Evolutionary conservation across 2,113 vertebrate genomes (phyloP).

Genomic region (Chascanopsetta lugubris): DNA sequence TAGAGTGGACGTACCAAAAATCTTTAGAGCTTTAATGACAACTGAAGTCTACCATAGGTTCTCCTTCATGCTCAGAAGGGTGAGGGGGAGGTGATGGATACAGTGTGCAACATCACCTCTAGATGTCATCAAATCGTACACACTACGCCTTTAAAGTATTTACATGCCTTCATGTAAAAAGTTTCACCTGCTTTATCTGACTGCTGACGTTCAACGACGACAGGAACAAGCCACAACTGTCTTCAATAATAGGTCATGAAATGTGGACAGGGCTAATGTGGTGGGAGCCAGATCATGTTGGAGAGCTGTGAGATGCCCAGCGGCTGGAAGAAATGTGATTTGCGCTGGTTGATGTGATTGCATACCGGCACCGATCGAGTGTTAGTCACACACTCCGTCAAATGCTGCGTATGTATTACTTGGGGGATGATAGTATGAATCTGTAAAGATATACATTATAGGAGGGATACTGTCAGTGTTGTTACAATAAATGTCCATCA

Average conservation of each 20-base stretch:
- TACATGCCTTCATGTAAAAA: no score
- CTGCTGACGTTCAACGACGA: slow-evolving; percentile 6
- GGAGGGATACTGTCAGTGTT: not conserved
- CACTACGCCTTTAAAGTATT: no score
- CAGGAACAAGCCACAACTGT: slow-evolving; percentile 26
- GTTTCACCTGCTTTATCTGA: slow-evolving; percentile 15
- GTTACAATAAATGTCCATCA: not conserved
- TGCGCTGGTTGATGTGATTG: slow-evolving; percentile 16
- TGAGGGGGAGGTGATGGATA: no score
- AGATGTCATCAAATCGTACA: no score
- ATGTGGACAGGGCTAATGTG: slow-evolving; percentile 9
- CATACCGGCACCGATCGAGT: slow-evolving; percentile 2
- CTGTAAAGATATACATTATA: not conserved
- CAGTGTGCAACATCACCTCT: no score
- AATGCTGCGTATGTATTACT: not conserved
- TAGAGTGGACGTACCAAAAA: no score
- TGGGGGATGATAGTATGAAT: not conserved
- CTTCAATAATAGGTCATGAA: slow-evolving; percentile 19
- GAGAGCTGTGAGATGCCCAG: not conserved
- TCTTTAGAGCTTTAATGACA: no score
- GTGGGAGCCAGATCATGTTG: slow-evolving; percentile 4
- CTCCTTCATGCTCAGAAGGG: no score
- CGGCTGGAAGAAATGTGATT: slow-evolving; percentile 23
- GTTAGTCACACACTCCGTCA: not conserved
- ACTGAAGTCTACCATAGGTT: no score